These are phyloP conservation scores for Dendronephthya gigantea DNA, from an alignment of 64 coral and sea anemone species.

Conservation along the genomic window DNA sequence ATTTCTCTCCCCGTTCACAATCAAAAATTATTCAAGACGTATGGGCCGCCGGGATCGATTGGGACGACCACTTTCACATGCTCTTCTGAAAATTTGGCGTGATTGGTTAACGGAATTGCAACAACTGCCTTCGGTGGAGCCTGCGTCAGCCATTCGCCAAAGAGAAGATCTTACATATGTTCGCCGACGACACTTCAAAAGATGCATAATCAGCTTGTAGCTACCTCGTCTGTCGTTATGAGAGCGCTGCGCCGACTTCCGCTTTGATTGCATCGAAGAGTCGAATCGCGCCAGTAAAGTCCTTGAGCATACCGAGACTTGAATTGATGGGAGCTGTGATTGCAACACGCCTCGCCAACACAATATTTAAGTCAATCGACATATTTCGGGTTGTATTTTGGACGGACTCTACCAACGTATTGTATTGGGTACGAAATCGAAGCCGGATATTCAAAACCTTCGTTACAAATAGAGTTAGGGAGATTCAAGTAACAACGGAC, in stretches of 20 bases:
- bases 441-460: slow-evolving; percentile 19
- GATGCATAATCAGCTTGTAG: not conserved
- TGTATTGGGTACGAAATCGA: slow-evolving; percentile 42
- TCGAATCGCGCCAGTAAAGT: not conserved
- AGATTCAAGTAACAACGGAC: not conserved
- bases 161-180: slow-evolving; percentile 24
- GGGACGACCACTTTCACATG: slow-evolving; percentile 28
- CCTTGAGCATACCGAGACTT: not conserved
- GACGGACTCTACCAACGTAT: slow-evolving; percentile 47
- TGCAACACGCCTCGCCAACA: not conserved
- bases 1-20: slow-evolving; percentile 8
- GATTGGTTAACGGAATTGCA: slow-evolving; percentile 23
- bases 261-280: slow-evolving; percentile 2
- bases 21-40: slow-evolving; percentile 31
- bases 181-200: slow-evolving; percentile 6
- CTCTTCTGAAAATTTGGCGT: slow-evolving; percentile 29
- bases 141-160: slow-evolving; percentile 19
- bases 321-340: not conserved
- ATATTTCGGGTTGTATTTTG: not conserved
- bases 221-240: not conserved
- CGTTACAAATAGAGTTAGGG: slow-evolving; percentile 19
- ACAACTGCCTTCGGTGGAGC: slow-evolving; percentile 21
- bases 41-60: slow-evolving; percentile 27
- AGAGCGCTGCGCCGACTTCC: not conserved
- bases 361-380: not conserved